Percentiles rank a stretch among this genome's conserved stretches.
Conservation (phyloP, 1,140 invertebrate genomes). For the Tyrophagus putrescentiae region DNA sequence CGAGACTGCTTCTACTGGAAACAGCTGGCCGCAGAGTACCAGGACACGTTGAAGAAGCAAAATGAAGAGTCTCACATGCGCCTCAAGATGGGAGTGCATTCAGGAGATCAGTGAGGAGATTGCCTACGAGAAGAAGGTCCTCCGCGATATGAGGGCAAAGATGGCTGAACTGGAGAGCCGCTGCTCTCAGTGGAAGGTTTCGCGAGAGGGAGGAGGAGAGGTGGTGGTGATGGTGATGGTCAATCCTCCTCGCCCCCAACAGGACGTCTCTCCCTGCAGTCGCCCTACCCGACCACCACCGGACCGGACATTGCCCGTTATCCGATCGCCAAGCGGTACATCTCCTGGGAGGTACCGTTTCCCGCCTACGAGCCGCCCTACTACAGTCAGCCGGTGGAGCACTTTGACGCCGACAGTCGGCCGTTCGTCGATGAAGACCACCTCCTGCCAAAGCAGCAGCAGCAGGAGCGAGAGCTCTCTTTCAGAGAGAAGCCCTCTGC, state of each 20-base stretch:
- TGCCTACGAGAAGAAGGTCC: conserved; percentile 31
- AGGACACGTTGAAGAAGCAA: conserved; percentile 19
- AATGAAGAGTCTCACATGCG: conserved; percentile 19
- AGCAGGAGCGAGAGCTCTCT: background rate
- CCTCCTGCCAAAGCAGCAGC: conserved; percentile 26
- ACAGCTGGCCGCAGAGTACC: conserved; percentile 26
- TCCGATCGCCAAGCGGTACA: conserved; percentile 37
- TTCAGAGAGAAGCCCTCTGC: background rate
- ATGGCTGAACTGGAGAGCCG: conserved; percentile 31
- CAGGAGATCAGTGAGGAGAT: conserved; percentile 32
- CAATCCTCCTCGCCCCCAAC: background rate
- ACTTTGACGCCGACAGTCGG: conserved; percentile 30
- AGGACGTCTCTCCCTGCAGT: conserved; percentile 30
- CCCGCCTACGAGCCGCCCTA: conserved; percentile 34
- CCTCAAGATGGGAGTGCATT: conserved; percentile 27
- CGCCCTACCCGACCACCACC: conserved; percentile 37
- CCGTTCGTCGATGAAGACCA: conserved; percentile 34
- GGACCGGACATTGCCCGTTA: conserved; percentile 34
- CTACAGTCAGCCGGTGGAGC: conserved; percentile 29
- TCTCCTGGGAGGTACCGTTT: conserved; percentile 36
- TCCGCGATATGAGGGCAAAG: conserved; percentile 30
- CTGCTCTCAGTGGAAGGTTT: conserved; percentile 17
- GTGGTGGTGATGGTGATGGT: conserved; percentile 4
- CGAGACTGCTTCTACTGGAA: conserved; percentile 28
- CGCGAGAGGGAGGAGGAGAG: too few relatives aligned